phyloP scores from a whole-genome alignment of 2,888 invertebrate genomes.

The Agapetus fuscipes region DNA sequence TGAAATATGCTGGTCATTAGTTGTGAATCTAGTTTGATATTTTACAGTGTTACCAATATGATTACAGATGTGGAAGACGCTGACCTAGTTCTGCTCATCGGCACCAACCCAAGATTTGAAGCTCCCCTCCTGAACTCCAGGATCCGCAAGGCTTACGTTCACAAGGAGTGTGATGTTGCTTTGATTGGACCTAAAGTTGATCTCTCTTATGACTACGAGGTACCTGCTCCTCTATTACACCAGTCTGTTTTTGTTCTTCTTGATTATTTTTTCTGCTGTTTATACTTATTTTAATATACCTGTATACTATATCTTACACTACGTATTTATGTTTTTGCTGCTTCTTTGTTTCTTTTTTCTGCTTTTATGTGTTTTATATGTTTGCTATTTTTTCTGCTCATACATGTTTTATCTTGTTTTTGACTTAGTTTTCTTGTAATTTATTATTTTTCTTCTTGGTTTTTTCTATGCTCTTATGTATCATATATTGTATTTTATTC shows the following conservation, averaged over 20 bases:
- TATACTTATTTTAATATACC: too few species aligned
- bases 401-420: too few species aligned
- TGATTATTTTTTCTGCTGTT: background rate
- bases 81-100: slow-evolving; percentile 85
- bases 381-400: too few species aligned
- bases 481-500: too few species aligned
- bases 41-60: too few species aligned
- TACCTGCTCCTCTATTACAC: slow-evolving; percentile 30
- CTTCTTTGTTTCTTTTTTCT: too few species aligned
- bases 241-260: background rate
- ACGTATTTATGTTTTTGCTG: too few species aligned
- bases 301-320: too few species aligned
- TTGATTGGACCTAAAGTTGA: slow-evolving; percentile 86
- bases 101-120: slow-evolving; percentile 95
- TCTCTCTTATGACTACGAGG: slow-evolving; percentile 84
- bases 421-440: background rate
- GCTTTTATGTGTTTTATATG: too few species aligned
- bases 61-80: slow-evolving; percentile 76
- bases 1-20: too few species aligned
- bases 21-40: too few species aligned
- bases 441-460: slow-evolving; percentile 4
- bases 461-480: too few species aligned
- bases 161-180: slow-evolving; percentile 82
- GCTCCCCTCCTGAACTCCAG: slow-evolving; percentile 94
- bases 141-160: slow-evolving; percentile 90